Conservation (phyloP, 1,140 invertebrate genomes). For the Drosophila triauraria region DNA sequence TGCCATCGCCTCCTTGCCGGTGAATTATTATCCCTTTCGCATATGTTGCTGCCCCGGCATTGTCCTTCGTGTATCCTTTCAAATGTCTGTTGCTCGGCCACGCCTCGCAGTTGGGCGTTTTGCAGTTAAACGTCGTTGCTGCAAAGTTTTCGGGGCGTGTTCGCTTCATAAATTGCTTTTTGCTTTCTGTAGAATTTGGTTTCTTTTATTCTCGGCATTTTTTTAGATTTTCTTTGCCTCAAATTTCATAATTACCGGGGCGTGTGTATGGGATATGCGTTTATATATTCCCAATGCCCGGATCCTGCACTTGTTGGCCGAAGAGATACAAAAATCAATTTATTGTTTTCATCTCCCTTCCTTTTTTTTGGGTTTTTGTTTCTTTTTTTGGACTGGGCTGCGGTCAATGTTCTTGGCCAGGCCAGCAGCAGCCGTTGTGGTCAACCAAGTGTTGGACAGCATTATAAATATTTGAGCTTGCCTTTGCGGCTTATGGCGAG, state of each 20-base stretch:
- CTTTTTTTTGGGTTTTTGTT: background rate
- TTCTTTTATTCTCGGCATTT: constrained; percentile 44
- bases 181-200: constrained; percentile 52
- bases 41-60: constrained; percentile 52
- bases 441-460: constrained; percentile 58
- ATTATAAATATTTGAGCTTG: constrained; percentile 61
- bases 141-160: constrained; percentile 62
- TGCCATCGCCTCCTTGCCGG: constrained; percentile 37
- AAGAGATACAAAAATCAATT: constrained; percentile 58
- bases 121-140: constrained; percentile 52
- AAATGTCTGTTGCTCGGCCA: constrained; percentile 48
- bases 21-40: constrained; percentile 65
- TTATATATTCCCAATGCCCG: constrained; percentile 7
- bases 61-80: constrained; percentile 54
- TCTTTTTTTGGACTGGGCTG: constrained; percentile 4
- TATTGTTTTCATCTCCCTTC: constrained; percentile 21
- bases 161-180: constrained; percentile 56
- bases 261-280: constrained; percentile 22
- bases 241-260: constrained; percentile 57
- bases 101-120: constrained; percentile 51
- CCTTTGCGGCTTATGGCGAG: constrained; percentile 41
- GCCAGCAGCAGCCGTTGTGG: constrained; percentile 24
- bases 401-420: constrained; percentile 32
- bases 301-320: constrained; percentile 37
- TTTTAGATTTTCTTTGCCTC: constrained; percentile 47